Percentiles rank a stretch among this genome's conserved stretches.
Conservation (phyloP, 2,113 vertebrate species). For the Sus scrofa region T2T-Sscrofa CM000825.6:78364501-78365000, state of each 20-base stretch:
- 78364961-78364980: conserved; percentile 44
- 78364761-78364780: neutral
- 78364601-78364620: neutral
- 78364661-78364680: neutral
- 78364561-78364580: neutral
- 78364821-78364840: neutral
- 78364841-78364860: neutral
- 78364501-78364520: conserved; percentile 23
- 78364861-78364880: neutral
- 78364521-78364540: neutral
- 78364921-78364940: neutral
- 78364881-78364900: neutral
- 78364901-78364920: neutral
- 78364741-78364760: neutral
- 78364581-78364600: neutral
- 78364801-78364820: neutral
- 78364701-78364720: neutral
- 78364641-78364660: neutral
- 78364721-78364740: neutral
- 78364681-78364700: neutral
- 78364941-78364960: conserved; percentile 27
- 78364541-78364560: neutral
- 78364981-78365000: neutral
- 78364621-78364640: neutral
- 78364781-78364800: neutral